Evolutionary conservation across 1,140 invertebrate genomes (phyloP).

Genomic region (Conus ventricosus): DNA sequence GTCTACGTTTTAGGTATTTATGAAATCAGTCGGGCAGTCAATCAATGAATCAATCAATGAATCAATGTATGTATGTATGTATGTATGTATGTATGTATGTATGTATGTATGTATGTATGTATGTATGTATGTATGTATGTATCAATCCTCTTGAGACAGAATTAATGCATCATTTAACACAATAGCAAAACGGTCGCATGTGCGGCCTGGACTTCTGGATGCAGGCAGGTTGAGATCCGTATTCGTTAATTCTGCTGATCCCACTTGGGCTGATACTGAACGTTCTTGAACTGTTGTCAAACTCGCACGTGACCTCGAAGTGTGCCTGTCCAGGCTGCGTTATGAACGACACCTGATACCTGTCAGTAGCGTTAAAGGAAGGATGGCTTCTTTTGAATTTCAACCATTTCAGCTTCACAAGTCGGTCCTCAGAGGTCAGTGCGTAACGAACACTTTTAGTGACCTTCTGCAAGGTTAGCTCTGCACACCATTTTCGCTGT

Average conservation of each 20-base stretch:
- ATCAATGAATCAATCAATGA: too few relatives aligned
- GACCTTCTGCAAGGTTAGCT: neutral
- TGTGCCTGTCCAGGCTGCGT: slow-evolving; percentile 85
- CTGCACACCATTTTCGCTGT: neutral
- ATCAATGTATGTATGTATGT: too few relatives aligned
- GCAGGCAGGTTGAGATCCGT: slow-evolving; percentile 85
- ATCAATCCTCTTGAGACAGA: too few relatives aligned
- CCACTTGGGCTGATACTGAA: slow-evolving; percentile 84
- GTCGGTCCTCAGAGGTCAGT: neutral
- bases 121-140: too few relatives aligned
- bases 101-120: too few relatives aligned
- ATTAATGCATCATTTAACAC: neutral
- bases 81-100: too few relatives aligned
- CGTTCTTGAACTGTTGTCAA: slow-evolving; percentile 78
- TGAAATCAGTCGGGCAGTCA: too few relatives aligned
- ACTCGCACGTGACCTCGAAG: slow-evolving; percentile 84
- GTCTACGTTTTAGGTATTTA: too few relatives aligned
- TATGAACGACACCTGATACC: slow-evolving; percentile 79
- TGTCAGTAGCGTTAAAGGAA: slow-evolving; percentile 71
- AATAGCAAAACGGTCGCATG: neutral
- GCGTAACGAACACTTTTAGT: slow-evolving; percentile 5
- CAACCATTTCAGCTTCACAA: neutral
- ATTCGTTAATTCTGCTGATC: slow-evolving; percentile 92
- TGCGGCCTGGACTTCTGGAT: slow-evolving; percentile 71
- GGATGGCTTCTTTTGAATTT: slow-evolving; percentile 22